Evolutionary conservation across 92 coral and sea anemone genomes (phyloP), one percentile per base, ranked within the genome.

Genomic region (Zoanthus sansibaricus): DNA sequence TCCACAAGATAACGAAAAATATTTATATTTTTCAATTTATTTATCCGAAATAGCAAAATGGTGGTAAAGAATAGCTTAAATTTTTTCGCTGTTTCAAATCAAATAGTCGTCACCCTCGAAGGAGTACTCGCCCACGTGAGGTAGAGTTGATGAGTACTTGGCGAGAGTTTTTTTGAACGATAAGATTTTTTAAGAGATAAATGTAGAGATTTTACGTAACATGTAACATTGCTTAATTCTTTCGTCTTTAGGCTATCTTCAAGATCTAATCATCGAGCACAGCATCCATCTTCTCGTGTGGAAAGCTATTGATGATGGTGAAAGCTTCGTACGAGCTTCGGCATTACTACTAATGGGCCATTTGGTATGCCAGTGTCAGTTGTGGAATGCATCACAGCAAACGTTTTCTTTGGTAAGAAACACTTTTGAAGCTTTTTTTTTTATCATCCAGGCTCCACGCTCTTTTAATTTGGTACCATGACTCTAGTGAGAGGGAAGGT

Each of bases 281-380:
- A 91, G 86, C 37, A 77, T 91, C 20, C 93, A 91, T 20, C 71
- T 69, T 51, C 75, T 70, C 25, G 94, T 92, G 75, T 96, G 98
- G 99, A 84, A 89, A 37, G 88, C 98, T n/a, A 75, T 91, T 20
- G 87, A 83, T 72, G 99, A 96, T 84, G 75, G 86, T 61, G 94
- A 96, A 54, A 93, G 98, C 49, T 96, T 91, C 64, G 97, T 93
- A n/a, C 95, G 99, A 59, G 95, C 99, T 13, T 93, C 96, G 64
- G 96, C 97, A 71, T 48, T 93, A 76, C 94, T 61, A 7, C 82
- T 90, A 16, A 72, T 94, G 82, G 93, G 93, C 25, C 87, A 77
- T 59, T 68, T 95, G 48, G 94, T 87, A 20, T 87, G 86, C 71
- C 75, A 86, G 64, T 75, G 88, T 88, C 71, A 45, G 59, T 51